Evolutionary conservation across 2,113 vertebrate species (phyloP), one percentile per base, ranked within the genome.

Genomic region (Tursiops truncatus): DNA sequence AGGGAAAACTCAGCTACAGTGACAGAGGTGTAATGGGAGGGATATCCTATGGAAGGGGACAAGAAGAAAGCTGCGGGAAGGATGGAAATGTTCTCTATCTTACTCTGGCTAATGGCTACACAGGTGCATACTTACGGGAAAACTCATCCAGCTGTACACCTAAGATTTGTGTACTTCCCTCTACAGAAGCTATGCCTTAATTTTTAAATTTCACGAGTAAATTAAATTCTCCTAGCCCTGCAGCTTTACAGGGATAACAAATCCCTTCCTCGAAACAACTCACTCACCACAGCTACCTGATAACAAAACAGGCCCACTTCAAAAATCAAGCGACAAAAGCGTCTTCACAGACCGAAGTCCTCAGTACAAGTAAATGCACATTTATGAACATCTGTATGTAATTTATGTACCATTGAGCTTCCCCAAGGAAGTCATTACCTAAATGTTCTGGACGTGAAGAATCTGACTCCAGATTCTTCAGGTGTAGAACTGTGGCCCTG

Each of bases 261-360:
- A 89, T 41, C 6, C 26, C 44, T 6, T 70, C 81, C 31, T 31
- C 13, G 38, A 84, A 77, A 65, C 20, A 93, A 31, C 41, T 65
- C 41, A 21, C 38, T 23, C 14, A 53, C 36, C 44, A 33, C 8
- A 70, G 33, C 53, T 65, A 25, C 60, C 25, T 60, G 5, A 53
- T 31, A 80, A 44, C 38, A 81, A 36, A 47, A 95, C 15, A 68
- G 62, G 10, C 80, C 85, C 56, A 38, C 79, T 41, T 33, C 56
- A 93, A 87, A 89, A 83, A 31, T 25, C 80, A 91, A 68, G 68
- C 62, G 18, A 93, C 31, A n/a, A 92, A 92, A 81, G 50, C 20
- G 68, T 50, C 8, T 87, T 23, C 25, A 79, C 50, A 62, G 81
- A 87, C 36, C 6, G 6, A 47, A 88, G 50, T 76, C 60, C 41